phyloP scores from a whole-genome alignment of 1,140 invertebrate species.

The Atta colombica region DNA sequence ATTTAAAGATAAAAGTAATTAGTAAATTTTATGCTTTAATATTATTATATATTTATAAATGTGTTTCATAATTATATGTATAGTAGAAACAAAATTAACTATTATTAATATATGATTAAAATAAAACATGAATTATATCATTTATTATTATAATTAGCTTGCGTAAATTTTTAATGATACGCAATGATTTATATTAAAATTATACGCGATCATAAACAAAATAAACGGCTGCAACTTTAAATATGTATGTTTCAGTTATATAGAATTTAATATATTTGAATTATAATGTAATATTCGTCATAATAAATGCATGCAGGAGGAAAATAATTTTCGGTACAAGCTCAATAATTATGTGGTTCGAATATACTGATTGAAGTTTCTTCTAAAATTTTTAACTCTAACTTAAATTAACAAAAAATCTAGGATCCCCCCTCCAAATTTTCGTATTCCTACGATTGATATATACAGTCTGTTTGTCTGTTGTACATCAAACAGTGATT shows the following conservation, averaged over 20 bases:
- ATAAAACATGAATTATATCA: constrained; percentile 19
- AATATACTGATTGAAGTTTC: neutral
- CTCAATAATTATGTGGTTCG: too few species aligned
- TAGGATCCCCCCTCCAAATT: neutral
- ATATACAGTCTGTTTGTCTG: constrained; percentile 34
- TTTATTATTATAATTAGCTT: constrained; percentile 24
- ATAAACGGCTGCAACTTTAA: neutral
- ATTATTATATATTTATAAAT: neutral
- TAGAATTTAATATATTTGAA: neutral
- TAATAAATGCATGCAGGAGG: neutral
- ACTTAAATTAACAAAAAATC: neutral
- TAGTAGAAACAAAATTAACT: neutral
- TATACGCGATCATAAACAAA: neutral
- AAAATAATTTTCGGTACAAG: neutral
- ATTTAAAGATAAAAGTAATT: neutral
- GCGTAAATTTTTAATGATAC: constrained; percentile 14
- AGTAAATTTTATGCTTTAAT: neutral
- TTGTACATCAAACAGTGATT: constrained; percentile 31
- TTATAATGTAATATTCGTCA: neutral
- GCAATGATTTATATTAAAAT: constrained; percentile 27
- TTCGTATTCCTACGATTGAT: constrained; percentile 24
- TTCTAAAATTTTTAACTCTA: neutral
- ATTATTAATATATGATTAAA: constrained; percentile 19
- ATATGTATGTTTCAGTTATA: neutral
- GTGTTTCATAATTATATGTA: constrained; percentile 1